A percentile compares a stretch with the other conserved stretches of the same genome.
Evolutionary conservation across 2,888 invertebrate genomes (phyloP).

Genomic region (Trissolcus japonicus): DNA sequence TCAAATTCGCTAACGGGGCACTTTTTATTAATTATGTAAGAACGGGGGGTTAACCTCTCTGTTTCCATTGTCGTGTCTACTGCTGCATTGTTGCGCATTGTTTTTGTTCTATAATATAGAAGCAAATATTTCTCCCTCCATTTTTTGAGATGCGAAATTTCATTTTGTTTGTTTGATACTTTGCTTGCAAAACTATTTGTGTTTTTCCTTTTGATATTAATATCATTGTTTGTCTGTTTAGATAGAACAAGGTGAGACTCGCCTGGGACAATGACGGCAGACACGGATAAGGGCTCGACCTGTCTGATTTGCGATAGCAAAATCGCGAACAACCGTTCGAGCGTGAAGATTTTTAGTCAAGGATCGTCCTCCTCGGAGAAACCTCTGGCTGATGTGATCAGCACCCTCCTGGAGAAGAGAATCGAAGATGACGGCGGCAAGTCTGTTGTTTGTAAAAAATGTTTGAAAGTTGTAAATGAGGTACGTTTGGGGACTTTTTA

Average conservation of each 20-base stretch:
- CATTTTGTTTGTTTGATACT: not conserved
- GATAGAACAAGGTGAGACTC: not conserved
- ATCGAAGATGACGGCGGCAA: conserved; percentile 78
- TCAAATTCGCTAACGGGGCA: conserved; percentile 1
- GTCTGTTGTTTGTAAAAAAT: conserved; percentile 83
- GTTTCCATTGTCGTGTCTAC: not conserved
- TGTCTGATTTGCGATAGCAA: conserved; percentile 82
- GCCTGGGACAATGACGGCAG: conserved; percentile 68
- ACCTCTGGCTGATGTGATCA: conserved; percentile 75
- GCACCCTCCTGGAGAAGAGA: conserved; percentile 76
- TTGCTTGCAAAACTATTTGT: not conserved
- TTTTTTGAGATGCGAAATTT: too few species aligned
- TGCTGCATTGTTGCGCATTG: conserved; percentile 2
- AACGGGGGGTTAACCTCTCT: not conserved
- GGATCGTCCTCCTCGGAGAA: conserved; percentile 69
- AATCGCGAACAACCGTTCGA: conserved; percentile 78
- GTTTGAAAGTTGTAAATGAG: conserved; percentile 75
- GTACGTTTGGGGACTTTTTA: not conserved
- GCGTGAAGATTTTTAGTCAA: conserved; percentile 78
- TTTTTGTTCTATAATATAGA: not conserved
- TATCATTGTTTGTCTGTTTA: too few species aligned
- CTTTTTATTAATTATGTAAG: conserved; percentile 3
- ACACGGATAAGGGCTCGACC: conserved; percentile 68
- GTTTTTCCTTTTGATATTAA: not conserved
- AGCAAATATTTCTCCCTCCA: too few species aligned